Base-by-base conservation (phyloP, 2,113 vertebrate species). In the Lepus timidus region DNA sequence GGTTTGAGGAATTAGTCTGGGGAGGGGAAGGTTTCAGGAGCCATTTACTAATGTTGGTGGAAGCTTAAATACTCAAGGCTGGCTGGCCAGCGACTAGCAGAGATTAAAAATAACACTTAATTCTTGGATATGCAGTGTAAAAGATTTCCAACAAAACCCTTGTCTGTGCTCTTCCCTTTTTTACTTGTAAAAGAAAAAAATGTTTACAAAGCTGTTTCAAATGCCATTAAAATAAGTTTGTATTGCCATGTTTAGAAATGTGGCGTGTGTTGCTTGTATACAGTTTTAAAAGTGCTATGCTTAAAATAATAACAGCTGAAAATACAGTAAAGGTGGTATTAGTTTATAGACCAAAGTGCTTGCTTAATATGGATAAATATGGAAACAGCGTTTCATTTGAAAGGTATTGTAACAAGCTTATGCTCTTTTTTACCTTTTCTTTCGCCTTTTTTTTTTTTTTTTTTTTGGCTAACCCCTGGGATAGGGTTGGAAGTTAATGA, bases 111-210 rank as follows among this genome's bases (percentile, higher is more conserved):
- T 82, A 39, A 51, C 31, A 55, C 67, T 61, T 58, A 49, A 62
- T 85, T 75, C 55, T 25, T 39, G 29, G 19, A 17, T 74, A 76
- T 31, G 10, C 22, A 36, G 36, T 75, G 39, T 64, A 78, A 94
- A 82, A 78, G 27, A 71, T 81, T 92, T 95, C 67, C 92, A 92
- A 71, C 6, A 71, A 90, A 97, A 87, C 55, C 71, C 25, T 92
- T 76, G 71, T 44, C 67, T 92, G 6, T 31, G 20, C 31, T 52
- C 9, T 80, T 83, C 44, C 25, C 62, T 78, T 92, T 87, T 90
- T 16, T 58, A 64, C 19, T 67, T 62, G 78, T 91, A 70, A 70
- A 85, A 70, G 25, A 75, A 65, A 83, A 85, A 90, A 84, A 33
- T 82, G n/a, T 84, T 95, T 79, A 49, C 87, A 85, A 84, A 73